Evolutionary conservation across 2,113 vertebrate genomes (phyloP).

Genomic region (Carassius gibelio): DNA sequence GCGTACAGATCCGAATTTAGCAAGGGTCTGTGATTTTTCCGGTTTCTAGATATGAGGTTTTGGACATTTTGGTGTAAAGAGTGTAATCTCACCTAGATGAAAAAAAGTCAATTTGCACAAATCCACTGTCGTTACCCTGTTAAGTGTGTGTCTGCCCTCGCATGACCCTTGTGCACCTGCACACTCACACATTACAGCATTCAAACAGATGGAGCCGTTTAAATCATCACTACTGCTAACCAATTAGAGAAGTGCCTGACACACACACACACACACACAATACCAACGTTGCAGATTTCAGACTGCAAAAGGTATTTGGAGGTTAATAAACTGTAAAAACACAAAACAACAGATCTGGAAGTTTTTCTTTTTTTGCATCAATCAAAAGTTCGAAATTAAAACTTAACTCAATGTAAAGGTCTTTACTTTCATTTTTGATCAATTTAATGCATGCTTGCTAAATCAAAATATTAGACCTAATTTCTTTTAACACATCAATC

Average conservation of each 20-base stretch:
- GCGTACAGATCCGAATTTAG: background rate
- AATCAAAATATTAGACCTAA: background rate
- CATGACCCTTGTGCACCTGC: background rate
- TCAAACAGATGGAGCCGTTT: conserved; percentile 1
- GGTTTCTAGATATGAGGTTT: background rate
- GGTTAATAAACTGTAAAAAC: conserved; percentile 13
- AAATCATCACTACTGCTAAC: conserved; percentile 8
- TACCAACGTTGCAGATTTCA: background rate
- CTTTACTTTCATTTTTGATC: background rate
- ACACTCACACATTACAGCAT: background rate
- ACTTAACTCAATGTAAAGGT: background rate
- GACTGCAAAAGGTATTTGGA: conserved; percentile 23
- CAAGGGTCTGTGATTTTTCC: background rate
- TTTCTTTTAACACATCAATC: background rate
- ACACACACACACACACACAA: background rate
- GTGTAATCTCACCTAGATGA: background rate
- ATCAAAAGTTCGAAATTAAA: background rate
- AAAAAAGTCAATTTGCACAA: background rate
- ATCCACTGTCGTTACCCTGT: background rate
- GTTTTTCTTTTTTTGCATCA: background rate
- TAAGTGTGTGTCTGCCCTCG: background rate
- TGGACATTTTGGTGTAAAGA: background rate
- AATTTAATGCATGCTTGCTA: background rate
- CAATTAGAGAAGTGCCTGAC: background rate
- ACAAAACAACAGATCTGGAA: background rate